These are phyloP conservation scores for Alviniconcha strummeri DNA, from an alignment of 2,888 invertebrate species.

Conservation along the genomic window DNA sequence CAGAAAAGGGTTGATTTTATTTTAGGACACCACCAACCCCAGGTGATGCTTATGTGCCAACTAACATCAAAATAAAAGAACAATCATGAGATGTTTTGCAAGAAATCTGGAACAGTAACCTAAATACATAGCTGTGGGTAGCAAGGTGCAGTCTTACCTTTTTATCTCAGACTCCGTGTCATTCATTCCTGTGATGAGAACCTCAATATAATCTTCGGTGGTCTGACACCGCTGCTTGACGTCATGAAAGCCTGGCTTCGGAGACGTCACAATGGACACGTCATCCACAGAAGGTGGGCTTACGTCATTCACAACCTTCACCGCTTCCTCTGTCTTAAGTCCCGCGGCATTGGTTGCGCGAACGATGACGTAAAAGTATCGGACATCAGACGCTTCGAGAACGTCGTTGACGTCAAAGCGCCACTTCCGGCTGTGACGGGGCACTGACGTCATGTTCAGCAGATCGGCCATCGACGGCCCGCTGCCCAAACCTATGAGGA, in stretches of 20 bases:
- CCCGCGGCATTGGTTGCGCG: slow-evolving; percentile 14
- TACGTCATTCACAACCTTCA: slow-evolving; percentile 1
- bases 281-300: background rate
- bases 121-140: too few species aligned
- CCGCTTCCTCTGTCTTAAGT: background rate
- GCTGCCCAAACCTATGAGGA: slow-evolving; percentile 19
- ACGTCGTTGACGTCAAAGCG: background rate
- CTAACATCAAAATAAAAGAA: too few species aligned
- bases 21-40: too few species aligned
- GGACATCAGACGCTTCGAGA: background rate
- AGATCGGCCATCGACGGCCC: slow-evolving; percentile 5
- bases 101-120: too few species aligned
- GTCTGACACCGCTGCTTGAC: slow-evolving; percentile 19
- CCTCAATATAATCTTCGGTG: slow-evolving; percentile 17
- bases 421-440: background rate
- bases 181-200: background rate
- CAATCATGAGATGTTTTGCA: too few species aligned
- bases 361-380: background rate
- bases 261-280: slow-evolving; percentile 18
- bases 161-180: slow-evolving; percentile 13
- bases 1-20: too few species aligned
- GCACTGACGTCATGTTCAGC: slow-evolving; percentile 17
- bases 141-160: slow-evolving; percentile 2
- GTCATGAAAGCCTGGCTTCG: slow-evolving; percentile 9
- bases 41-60: too few species aligned